These are phyloP conservation scores for Melieria crassipennis DNA, from an alignment of 2,888 invertebrate genomes.

Conservation along the genomic window DNA sequence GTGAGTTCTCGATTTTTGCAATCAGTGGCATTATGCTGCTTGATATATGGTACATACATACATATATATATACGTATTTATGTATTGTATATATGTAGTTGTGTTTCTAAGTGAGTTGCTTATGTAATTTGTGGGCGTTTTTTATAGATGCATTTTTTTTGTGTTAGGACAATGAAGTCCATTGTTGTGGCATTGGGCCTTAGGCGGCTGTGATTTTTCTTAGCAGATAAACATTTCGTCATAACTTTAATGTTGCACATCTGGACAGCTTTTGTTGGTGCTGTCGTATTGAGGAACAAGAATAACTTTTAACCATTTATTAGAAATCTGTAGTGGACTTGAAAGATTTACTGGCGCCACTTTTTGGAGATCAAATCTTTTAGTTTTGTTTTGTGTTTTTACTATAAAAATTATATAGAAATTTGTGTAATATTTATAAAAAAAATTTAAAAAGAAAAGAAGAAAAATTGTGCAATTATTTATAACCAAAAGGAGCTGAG, in stretches of 20 bases:
- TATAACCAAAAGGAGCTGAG: too few species aligned
- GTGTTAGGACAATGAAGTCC: conserved; percentile 12
- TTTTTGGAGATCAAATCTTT: background rate
- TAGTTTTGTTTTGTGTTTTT: too few species aligned
- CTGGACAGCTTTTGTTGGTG: conserved; percentile 1
- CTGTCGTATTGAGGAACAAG: too few species aligned
- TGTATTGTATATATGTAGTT: background rate
- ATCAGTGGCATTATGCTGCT: background rate
- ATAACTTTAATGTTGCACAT: background rate
- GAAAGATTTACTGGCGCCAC: background rate
- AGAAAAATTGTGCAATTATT: too few species aligned
- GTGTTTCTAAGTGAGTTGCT: conserved; percentile 9
- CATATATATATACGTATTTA: background rate
- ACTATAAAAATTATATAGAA: too few species aligned
- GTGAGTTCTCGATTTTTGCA: conserved; percentile 17
- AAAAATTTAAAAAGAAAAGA: too few species aligned
- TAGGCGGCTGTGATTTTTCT: conserved; percentile 2
- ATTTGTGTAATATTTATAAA: too few species aligned
- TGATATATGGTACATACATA: background rate
- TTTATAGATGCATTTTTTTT: conserved; percentile 17
- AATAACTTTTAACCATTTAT: background rate
- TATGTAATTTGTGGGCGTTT: conserved; percentile 37
- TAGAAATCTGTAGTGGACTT: background rate
- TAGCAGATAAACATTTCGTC: background rate
- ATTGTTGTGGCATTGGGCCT: conserved; percentile 12